Percentiles rank a stretch among this genome's conserved stretches.
Evolutionary conservation across 2,797 vertebrate genomes (phyloP).

Genomic region (Lacerta bilineata): DNA sequence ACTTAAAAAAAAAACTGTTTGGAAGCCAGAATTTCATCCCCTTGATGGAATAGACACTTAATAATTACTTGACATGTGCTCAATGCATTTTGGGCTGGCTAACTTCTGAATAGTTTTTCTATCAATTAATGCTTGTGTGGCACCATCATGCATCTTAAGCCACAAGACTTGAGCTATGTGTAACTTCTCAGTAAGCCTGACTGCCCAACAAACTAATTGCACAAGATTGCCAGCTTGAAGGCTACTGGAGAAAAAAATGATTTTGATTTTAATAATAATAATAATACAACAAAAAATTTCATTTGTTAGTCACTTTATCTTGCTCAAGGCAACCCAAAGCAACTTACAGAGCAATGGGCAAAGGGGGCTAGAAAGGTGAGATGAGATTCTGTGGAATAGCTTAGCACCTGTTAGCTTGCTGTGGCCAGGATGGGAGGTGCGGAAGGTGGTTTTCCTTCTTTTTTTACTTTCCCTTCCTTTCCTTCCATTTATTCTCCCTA

Average conservation of each 20-base stretch:
- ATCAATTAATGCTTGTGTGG: too few species aligned
- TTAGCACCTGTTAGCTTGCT: too few species aligned
- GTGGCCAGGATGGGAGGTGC: too few species aligned
- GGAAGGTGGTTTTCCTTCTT: neutral
- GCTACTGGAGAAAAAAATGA: neutral
- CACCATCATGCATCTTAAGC: neutral
- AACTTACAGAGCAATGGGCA: too few species aligned
- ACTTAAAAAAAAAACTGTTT: neutral
- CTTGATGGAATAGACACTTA: neutral
- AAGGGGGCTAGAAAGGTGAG: too few species aligned
- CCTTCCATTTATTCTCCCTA: neutral
- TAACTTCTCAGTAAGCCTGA: neutral
- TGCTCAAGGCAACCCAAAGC: too few species aligned
- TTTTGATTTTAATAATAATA: too few species aligned
- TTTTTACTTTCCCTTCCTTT: neutral
- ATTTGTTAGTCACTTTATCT: too few species aligned
- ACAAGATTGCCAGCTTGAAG: conserved; percentile 52
- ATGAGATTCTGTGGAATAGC: too few species aligned
- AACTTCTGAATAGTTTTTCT: too few species aligned
- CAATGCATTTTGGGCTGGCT: too few species aligned
- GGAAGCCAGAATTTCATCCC: neutral
- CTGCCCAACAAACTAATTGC: neutral
- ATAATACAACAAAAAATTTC: too few species aligned
- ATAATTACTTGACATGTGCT: neutral
- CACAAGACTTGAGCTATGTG: neutral